These are phyloP conservation scores for Patella depressa DNA, from an alignment of 2,888 invertebrate genomes.

Conservation along the genomic window DNA sequence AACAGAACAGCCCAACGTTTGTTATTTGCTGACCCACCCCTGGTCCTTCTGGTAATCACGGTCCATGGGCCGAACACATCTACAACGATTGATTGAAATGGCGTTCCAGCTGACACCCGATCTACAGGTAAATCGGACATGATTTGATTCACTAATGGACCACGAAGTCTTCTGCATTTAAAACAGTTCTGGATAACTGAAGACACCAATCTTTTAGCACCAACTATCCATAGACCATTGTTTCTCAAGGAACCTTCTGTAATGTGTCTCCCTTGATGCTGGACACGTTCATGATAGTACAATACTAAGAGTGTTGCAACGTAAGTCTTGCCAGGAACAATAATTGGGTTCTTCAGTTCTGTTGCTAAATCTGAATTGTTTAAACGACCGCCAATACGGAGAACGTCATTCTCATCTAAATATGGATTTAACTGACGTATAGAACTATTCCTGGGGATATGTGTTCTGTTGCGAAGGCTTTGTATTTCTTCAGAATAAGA, in stretches of 20 bases:
- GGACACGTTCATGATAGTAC: slow-evolving; percentile 32
- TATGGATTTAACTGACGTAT: slow-evolving; percentile 9
- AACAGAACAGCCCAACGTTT: slow-evolving; percentile 43
- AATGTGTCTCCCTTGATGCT: slow-evolving; percentile 39
- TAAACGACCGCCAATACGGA: slow-evolving; percentile 22
- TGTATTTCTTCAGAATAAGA: background rate
- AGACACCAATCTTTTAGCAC: slow-evolving; percentile 29
- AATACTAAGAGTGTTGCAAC: slow-evolving; percentile 28
- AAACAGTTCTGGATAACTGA: slow-evolving; percentile 30
- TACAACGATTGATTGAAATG: slow-evolving; percentile 34
- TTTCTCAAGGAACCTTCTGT: slow-evolving; percentile 35
- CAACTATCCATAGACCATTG: slow-evolving; percentile 38
- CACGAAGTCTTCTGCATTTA: slow-evolving; percentile 30
- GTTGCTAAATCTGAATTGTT: background rate
- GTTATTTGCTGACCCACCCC: slow-evolving; percentile 31
- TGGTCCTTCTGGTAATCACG: slow-evolving; percentile 32
- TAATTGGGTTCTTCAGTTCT: background rate
- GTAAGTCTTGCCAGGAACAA: slow-evolving; percentile 21
- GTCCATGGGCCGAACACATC: slow-evolving; percentile 41
- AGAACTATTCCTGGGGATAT: slow-evolving; percentile 4
- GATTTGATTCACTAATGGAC: slow-evolving; percentile 23
- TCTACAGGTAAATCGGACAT: slow-evolving; percentile 39
- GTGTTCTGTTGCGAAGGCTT: background rate
- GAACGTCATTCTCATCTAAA: slow-evolving; percentile 12
- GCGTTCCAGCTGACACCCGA: slow-evolving; percentile 26